Base-by-base conservation (phyloP, 2,888 invertebrate species). In the Steinernema hermaphroditum region DNA sequence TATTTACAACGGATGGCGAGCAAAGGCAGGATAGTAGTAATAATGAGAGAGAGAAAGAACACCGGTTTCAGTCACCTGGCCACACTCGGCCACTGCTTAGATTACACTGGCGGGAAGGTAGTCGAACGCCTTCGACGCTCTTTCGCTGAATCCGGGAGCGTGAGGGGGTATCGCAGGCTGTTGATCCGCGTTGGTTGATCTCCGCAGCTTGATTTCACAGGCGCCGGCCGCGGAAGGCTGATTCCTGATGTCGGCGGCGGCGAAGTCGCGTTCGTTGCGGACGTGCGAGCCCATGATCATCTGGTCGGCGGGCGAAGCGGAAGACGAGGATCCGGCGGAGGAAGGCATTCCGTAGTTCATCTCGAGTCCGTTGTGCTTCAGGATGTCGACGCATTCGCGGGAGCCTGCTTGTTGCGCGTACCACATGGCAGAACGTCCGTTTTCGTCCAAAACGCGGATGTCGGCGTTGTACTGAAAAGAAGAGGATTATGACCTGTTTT, bases 381-480 rank as follows among this genome's bases (percentile, higher is more conserved):
- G 57, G 19, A 75, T 50, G 14, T 70, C 72, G 16, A 72, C 73
- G 46, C 81, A 81, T 29, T 82, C 83, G 12, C 68, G 62, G 72
- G 77, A 78, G 9, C 79, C 82, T 27, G 75, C 78, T 9, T 80
- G 76, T 75, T 91, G 90, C 1, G 93, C 93, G 86, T 93, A 92
- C 76, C 92, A 92, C 86, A 93, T 89, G 81, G 93, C 92, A 46
- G 93, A 93, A 79, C 92, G 90, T 22, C 92, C 93, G 86, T 93
- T 93, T 81, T 92, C 92, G 87, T 96, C 96, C 68, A 93, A 91
- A 85, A 92, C 92, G 87, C 92, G 92, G 0, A 94, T 93, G 88
- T 94, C 94, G 77, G 94, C 96, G 87, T 94, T 94, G 88, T 96
- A 92, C 96, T 96, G 90, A 19, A 89, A 89, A 80, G 68, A 76